Conservation (phyloP, 2,113 vertebrate species). For the Alligator mississippiensis region DNA sequence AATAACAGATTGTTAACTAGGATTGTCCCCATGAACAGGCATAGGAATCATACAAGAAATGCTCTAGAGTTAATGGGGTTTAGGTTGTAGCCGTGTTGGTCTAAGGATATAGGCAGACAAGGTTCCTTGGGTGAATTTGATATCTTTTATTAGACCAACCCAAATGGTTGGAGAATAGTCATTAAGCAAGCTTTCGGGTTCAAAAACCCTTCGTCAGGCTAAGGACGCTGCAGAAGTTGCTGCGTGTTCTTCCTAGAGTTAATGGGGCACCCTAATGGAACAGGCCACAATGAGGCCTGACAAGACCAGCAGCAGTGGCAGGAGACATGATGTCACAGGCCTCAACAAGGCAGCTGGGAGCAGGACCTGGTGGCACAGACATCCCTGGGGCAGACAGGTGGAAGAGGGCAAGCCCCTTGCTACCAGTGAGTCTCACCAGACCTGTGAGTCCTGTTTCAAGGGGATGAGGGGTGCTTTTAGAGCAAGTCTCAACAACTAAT, state of each 20-base stretch:
- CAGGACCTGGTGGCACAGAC: background rate
- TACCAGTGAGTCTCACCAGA: background rate
- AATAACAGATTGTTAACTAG: background rate
- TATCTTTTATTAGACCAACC: too few relatives aligned
- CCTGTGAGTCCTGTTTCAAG: rapidly evolving
- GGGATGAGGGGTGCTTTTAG: rapidly evolving
- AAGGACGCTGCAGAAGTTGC: too few relatives aligned
- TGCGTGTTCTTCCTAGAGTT: too few relatives aligned
- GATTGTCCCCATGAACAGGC: background rate
- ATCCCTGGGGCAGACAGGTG: rapidly evolving
- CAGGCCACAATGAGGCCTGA: background rate
- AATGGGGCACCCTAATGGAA: background rate
- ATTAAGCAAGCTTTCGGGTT: too few relatives aligned
- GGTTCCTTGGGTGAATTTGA: too few relatives aligned
- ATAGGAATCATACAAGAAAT: rapidly evolving
- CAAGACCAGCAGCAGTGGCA: too few relatives aligned
- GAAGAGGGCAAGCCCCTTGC: background rate
- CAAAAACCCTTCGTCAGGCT: too few relatives aligned
- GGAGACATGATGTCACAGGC: background rate
- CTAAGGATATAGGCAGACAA: too few relatives aligned
- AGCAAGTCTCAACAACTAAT: background rate
- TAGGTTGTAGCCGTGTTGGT: too few relatives aligned
- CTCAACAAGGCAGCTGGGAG: background rate
- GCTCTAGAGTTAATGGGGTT: background rate
- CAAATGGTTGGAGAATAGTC: too few relatives aligned